A percentile compares a stretch with the other conserved stretches of the same genome.
Evolutionary conservation across 1,140 invertebrate species (phyloP).

Genomic region (Tetragnatha versicolor): DNA sequence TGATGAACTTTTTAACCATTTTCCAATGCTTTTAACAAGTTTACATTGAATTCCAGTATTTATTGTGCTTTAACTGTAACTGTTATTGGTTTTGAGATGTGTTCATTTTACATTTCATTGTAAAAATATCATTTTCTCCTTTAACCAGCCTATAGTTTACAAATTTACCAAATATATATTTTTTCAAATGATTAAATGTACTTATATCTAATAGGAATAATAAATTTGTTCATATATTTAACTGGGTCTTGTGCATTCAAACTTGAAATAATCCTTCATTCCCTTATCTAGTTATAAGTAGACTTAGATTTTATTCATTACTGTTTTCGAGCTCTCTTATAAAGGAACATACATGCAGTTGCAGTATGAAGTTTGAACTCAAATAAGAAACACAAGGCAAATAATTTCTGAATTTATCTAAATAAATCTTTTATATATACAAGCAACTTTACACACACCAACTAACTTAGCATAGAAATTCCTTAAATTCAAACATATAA

Average conservation of each 20-base stretch:
- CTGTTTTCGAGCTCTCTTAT: too few relatives aligned
- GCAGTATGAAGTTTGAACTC: too few relatives aligned
- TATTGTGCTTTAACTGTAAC: conserved; percentile 7
- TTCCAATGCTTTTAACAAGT: conserved; percentile 27
- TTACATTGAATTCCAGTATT: conserved; percentile 14
- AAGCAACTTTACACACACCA: conserved; percentile 17
- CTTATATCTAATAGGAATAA: conserved; percentile 27
- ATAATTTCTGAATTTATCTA: conserved; percentile 27
- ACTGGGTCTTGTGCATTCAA: too few relatives aligned
- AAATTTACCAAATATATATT: conserved; percentile 37
- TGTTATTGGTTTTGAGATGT: conserved; percentile 2
- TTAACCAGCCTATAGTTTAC: not conserved
- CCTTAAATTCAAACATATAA: conserved; percentile 1
- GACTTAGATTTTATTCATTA: too few relatives aligned
- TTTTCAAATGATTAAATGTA: conserved; percentile 26
- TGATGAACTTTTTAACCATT: conserved; percentile 28
- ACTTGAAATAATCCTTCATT: not conserved
- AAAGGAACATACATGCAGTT: too few relatives aligned
- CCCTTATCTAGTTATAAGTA: too few relatives aligned
- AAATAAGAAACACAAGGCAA: too few relatives aligned
- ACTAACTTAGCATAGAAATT: conserved; percentile 20
- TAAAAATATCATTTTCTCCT: conserved; percentile 37
- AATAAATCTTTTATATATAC: conserved; percentile 39
- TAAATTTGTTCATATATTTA: conserved; percentile 24
- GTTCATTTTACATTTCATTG: conserved; percentile 41